Conservation (phyloP, 2,888 invertebrate genomes). For the Ormyrus rosae region DNA sequence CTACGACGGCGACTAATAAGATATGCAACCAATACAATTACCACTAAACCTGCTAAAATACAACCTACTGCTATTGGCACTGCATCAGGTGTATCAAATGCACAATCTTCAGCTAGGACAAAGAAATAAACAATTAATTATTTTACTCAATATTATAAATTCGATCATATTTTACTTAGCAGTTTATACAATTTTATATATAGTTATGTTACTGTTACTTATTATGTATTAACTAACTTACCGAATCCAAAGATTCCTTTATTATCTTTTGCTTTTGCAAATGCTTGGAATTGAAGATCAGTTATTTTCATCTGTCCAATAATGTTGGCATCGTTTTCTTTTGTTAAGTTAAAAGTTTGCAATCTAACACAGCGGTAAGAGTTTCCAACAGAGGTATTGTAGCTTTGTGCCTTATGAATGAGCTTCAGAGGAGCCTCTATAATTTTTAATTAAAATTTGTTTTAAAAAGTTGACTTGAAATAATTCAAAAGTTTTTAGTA, state of each 20-base stretch:
- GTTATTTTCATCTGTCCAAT: conserved; percentile 79
- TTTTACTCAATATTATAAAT: background rate
- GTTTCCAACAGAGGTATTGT: conserved; percentile 74
- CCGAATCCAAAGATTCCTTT: conserved; percentile 81
- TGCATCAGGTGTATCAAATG: conserved; percentile 87
- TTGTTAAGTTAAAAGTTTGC: conserved; percentile 79
- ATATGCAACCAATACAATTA: conserved; percentile 94
- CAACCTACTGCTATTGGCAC: conserved; percentile 98
- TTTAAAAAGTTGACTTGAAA: background rate
- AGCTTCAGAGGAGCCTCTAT: conserved; percentile 39
- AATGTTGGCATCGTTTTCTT: conserved; percentile 64
- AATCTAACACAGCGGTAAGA: conserved; percentile 85
- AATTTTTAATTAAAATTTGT: conserved; percentile 29
- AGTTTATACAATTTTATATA: background rate
- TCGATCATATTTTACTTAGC: background rate
- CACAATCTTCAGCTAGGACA: conserved; percentile 84
- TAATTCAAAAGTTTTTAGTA: background rate
- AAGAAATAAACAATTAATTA: background rate
- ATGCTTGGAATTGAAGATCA: conserved; percentile 86
- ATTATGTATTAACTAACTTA: conserved; percentile 70
- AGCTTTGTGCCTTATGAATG: conserved; percentile 34
- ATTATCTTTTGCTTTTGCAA: conserved; percentile 72
- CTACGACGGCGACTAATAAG: conserved; percentile 92
- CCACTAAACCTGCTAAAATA: conserved; percentile 91
- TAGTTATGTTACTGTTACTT: background rate